Conservation (phyloP, 2,888 invertebrate species). For the Griposia aprilina region DNA sequence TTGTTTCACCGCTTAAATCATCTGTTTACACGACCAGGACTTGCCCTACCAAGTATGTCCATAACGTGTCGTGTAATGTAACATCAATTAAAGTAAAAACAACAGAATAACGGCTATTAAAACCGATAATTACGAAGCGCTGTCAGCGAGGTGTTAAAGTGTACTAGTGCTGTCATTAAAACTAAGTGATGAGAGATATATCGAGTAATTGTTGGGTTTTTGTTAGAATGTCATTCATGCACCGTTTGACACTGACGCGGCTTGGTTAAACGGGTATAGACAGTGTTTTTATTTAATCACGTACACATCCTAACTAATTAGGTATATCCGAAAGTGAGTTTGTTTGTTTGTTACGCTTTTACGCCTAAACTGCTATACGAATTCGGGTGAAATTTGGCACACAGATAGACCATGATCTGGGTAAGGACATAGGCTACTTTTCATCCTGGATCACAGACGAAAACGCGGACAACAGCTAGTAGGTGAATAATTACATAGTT, state of each 20-base stretch:
- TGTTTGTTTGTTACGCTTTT: no score
- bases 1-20: constrained; percentile 10
- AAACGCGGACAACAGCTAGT: not conserved
- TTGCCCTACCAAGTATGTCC: constrained; percentile 20
- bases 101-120: constrained; percentile 73
- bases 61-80: constrained; percentile 47
- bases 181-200: constrained; percentile 66
- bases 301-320: constrained; percentile 12
- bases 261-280: constrained; percentile 55
- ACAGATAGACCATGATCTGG: no score
- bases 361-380: no score
- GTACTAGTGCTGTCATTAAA: constrained; percentile 72
- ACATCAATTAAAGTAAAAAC: constrained; percentile 63
- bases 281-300: constrained; percentile 62
- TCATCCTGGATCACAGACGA: no score
- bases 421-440: no score
- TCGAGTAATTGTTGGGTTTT: constrained; percentile 78
- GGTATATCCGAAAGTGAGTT: no score
- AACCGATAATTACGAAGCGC: constrained; percentile 71
- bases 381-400: no score
- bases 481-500: constrained; percentile 54
- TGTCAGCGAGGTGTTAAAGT: constrained; percentile 76
- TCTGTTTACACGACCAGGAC: constrained; percentile 21
- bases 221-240: constrained; percentile 84
- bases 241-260: constrained; percentile 71